Evolutionary conservation across 2,888 invertebrate species (phyloP), one percentile per base, ranked within the genome.

Genomic region (Saturnia japonica): DNA sequence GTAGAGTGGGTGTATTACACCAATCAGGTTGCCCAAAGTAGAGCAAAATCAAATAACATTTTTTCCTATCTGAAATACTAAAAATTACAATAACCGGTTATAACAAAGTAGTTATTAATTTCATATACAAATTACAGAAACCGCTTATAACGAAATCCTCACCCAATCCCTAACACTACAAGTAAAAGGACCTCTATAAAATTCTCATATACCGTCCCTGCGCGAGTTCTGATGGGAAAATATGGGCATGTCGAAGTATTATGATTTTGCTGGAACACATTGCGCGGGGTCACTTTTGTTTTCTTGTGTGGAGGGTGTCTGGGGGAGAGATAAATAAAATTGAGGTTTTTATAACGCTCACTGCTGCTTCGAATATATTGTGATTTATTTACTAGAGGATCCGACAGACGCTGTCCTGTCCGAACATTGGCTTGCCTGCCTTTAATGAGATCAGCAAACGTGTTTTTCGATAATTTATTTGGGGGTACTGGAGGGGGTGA

Each of bases 131-230:
- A n/a, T n/a, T 8, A 16, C 19, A 51, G 51, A 51, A 51, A 8
- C 62, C 62, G 64, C 1, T 64, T 64, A 64, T 64, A 64, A 40
- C 64, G 64, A 64, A 40, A 40, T 40, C 19, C 40, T 40, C 0
- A 6, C n/a, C n/a, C 54, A 25, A 34, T 68, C 68, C 54, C 68
- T 68, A 42, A 22, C 51, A 60, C 28, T 34, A 34, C 45, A 62
- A 42, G 43, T 28, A 11, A 22, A 43, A 68, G 25, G 57, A 43
- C 70, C 57, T 42, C 66, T 72, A 72, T 69, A 72, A 72, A 72
- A 67, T 69, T 67, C 69, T 67, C 43, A 22, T 42, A 67, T 43
- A 66, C 14, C 42, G 67, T 57, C 68, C 69, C 64, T 62, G 16
- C n/a, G 70, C 67, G 70, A 42, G 42, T 64, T 51, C 69, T 70